Percentiles rank a stretch among this genome's conserved stretches.
Conservation (phyloP, 2,797 vertebrate genomes). For the Xiphorhynchus erythropygius region DNA sequence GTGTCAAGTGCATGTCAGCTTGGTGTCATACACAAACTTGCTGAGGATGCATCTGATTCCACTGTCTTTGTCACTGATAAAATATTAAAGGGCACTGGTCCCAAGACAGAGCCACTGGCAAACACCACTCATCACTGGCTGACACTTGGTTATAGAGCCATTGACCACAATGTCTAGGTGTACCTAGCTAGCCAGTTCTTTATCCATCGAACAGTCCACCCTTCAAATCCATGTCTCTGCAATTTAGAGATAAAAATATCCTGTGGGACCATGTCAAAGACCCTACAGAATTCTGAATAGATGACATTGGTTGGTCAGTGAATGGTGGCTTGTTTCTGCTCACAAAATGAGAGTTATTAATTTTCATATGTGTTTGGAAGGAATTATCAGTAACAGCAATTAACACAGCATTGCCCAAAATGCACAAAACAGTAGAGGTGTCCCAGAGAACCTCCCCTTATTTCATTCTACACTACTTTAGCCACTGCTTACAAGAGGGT, state of each 20-base stretch:
- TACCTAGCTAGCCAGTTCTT: not conserved
- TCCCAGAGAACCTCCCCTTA: not conserved
- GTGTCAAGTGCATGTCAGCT: not conserved
- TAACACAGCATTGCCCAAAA: not conserved
- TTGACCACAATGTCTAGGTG: not conserved
- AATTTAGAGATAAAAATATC: not conserved
- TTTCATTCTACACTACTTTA: not conserved
- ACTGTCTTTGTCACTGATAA: not conserved
- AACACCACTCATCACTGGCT: not conserved
- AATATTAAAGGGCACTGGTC: fast-evolving
- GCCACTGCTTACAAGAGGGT: not conserved
- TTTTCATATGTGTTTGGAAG: not conserved
- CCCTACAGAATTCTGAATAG: not conserved
- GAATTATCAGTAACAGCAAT: not conserved
- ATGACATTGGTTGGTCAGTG: not conserved
- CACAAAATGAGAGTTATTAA: not conserved
- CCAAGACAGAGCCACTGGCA: not conserved
- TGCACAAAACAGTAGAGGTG: not conserved
- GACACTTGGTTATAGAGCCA: not conserved
- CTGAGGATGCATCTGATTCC: not conserved
- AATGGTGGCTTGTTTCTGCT: not conserved
- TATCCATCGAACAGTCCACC: fast-evolving
- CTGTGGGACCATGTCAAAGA: not conserved
- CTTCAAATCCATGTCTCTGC: not conserved
- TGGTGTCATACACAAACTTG: not conserved